Evolutionary conservation across 2,888 invertebrate genomes (phyloP).

Genomic region (Lymantria monacha): DNA sequence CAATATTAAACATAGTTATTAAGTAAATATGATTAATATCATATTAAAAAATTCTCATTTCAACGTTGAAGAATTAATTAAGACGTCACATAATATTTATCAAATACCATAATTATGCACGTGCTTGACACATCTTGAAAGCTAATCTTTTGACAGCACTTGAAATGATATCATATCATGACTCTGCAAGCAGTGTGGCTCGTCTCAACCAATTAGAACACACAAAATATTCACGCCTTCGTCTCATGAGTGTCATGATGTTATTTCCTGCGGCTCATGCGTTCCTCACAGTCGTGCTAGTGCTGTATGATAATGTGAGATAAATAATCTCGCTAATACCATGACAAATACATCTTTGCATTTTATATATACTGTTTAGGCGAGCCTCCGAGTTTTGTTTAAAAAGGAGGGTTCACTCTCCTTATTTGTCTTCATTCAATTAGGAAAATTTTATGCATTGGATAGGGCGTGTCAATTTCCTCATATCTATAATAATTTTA

Average conservation of each 20-base stretch:
- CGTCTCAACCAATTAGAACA: slow-evolving; percentile 47
- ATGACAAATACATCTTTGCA: slow-evolving; percentile 38
- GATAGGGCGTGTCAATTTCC: no score
- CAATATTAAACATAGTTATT: no score
- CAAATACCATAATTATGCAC: neutral
- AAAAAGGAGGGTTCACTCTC: slow-evolving; percentile 16
- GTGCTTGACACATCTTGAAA: slow-evolving; percentile 7
- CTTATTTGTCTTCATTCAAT: neutral
- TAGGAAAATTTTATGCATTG: no score
- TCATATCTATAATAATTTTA: no score
- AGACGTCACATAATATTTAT: neutral
- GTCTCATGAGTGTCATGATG: slow-evolving; percentile 63
- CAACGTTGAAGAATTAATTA: neutral
- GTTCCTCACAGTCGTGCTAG: slow-evolving; percentile 42
- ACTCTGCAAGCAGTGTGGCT: slow-evolving; percentile 23
- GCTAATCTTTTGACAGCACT: slow-evolving; percentile 23
- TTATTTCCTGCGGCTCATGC: slow-evolving; percentile 42
- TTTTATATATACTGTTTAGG: slow-evolving; percentile 43
- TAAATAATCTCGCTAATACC: slow-evolving; percentile 47
- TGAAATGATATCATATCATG: slow-evolving; percentile 19
- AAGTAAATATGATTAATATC: no score
- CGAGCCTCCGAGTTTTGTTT: slow-evolving; percentile 47
- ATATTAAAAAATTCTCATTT: no score
- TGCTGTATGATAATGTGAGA: slow-evolving; percentile 36
- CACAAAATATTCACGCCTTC: slow-evolving; percentile 59